These are phyloP conservation scores for Metridium senile DNA, from an alignment of 92 coral and sea anemone species.

Conservation along the genomic window DNA sequence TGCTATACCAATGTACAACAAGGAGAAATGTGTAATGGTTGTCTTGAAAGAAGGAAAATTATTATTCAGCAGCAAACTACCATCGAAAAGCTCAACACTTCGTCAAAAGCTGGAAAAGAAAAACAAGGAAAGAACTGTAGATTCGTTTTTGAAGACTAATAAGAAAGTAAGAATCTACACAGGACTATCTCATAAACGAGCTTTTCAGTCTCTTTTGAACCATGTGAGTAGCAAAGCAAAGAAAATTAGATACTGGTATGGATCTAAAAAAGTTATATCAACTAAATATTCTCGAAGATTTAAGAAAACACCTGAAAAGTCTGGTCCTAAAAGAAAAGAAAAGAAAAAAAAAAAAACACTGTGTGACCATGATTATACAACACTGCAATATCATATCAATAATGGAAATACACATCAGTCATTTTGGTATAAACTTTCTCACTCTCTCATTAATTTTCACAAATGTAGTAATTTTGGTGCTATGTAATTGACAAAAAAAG, in stretches of 20 bases:
- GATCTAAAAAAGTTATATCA: background rate
- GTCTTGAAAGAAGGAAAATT: background rate
- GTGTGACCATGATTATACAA: too few relatives aligned
- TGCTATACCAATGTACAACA: background rate
- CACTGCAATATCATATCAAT: too few relatives aligned
- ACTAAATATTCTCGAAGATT: background rate
- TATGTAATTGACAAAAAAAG: slow-evolving; percentile 2
- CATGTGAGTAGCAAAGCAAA: background rate
- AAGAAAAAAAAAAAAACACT: background rate
- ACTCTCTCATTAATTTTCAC: too few relatives aligned
- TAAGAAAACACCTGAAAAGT: background rate
- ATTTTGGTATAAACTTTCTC: too few relatives aligned
- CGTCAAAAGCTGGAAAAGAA: slow-evolving; percentile 11
- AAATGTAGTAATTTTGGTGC: slow-evolving; percentile 16
- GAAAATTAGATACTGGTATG: slow-evolving; percentile 3
- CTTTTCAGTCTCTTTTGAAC: background rate
- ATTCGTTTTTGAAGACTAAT: background rate
- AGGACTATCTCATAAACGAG: background rate
- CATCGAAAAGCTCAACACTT: background rate
- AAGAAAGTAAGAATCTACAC: slow-evolving; percentile 15
- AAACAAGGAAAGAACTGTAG: background rate
- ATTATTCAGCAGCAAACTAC: background rate
- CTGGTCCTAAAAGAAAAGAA: background rate
- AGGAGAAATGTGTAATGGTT: background rate
- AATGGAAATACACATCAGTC: too few relatives aligned